phyloP scores from a whole-genome alignment of 2,113 vertebrate species.

The Oryzias celebensis region DNA sequence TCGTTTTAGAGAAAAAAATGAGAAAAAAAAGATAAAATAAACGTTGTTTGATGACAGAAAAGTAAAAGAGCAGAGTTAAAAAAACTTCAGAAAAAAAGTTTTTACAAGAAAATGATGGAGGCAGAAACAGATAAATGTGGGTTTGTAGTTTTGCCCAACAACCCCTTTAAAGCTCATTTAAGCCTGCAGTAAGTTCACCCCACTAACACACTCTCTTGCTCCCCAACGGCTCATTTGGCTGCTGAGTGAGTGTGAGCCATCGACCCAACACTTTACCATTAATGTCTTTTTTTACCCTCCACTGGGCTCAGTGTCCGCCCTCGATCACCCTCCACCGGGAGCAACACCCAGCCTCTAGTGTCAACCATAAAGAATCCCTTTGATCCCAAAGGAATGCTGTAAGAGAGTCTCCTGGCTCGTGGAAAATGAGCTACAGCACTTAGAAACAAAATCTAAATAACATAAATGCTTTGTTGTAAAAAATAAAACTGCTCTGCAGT shows the following conservation, averaged over 20 bases:
- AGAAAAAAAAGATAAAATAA: not conserved
- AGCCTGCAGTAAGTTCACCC: conserved; percentile 10
- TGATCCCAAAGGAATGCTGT: conserved; percentile 2
- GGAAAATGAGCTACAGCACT: not conserved
- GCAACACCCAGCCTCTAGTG: conserved; percentile 6
- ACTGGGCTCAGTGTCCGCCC: conserved; percentile 27
- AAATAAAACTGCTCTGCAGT: too few relatives aligned
- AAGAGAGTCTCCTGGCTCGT: not conserved
- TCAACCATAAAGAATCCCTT: conserved; percentile 16
- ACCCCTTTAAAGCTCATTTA: conserved; percentile 43
- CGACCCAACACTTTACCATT: conserved; percentile 49
- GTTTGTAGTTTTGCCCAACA: conserved; percentile 13
- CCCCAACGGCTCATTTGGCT: conserved; percentile 47
- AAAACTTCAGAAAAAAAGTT: not conserved
- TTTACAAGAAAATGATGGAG: not conserved
- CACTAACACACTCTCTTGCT: conserved; percentile 4
- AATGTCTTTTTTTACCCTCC: conserved; percentile 59
- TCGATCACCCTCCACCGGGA: conserved; percentile 31
- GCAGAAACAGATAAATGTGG: too few relatives aligned
- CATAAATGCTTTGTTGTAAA: too few relatives aligned
- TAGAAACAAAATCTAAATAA: too few relatives aligned
- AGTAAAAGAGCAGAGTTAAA: too few relatives aligned
- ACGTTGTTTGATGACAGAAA: not conserved
- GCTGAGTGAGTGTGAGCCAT: conserved; percentile 59
- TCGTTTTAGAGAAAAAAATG: not conserved